A percentile compares a stretch with the other conserved stretches of the same genome.
phyloP scores from a whole-genome alignment of 2,797 vertebrate species.

The Xenops minutus region DNA sequence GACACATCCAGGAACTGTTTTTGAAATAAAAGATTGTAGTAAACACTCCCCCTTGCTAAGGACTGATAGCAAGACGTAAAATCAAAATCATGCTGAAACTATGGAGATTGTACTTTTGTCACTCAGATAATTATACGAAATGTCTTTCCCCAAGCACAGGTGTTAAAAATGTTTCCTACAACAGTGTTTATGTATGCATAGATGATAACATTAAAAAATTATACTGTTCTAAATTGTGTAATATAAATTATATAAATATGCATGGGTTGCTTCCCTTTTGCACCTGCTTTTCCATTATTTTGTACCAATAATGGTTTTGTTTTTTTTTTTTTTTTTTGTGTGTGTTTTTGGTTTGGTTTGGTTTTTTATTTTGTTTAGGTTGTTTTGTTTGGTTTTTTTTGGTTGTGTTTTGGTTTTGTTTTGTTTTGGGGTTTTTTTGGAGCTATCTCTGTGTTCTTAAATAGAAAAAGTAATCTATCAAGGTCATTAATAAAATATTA shows the following conservation, averaged over 20 bases:
- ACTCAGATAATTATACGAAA: background rate
- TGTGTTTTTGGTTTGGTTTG: too few species aligned
- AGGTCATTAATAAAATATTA: background rate
- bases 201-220: background rate
- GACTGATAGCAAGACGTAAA: background rate
- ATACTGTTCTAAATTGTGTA: background rate
- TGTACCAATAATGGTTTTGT: background rate
- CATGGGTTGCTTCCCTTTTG: accelerated
- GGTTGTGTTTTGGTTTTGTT: too few species aligned
- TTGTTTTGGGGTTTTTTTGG: background rate
- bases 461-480: background rate
- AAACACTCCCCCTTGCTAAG: background rate
- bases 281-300: background rate
- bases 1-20: background rate
- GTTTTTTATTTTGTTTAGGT: too few species aligned
- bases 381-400: too few species aligned
- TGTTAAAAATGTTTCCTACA: background rate
- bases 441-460: background rate
- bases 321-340: background rate
- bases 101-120: background rate
- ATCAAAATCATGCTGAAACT: background rate
- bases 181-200: background rate
- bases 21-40: background rate
- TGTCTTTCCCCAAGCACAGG: background rate
- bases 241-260: too few species aligned